Conservation (phyloP, 1,140 invertebrate genomes). For the Dendroctonus ponderosae region DNA sequence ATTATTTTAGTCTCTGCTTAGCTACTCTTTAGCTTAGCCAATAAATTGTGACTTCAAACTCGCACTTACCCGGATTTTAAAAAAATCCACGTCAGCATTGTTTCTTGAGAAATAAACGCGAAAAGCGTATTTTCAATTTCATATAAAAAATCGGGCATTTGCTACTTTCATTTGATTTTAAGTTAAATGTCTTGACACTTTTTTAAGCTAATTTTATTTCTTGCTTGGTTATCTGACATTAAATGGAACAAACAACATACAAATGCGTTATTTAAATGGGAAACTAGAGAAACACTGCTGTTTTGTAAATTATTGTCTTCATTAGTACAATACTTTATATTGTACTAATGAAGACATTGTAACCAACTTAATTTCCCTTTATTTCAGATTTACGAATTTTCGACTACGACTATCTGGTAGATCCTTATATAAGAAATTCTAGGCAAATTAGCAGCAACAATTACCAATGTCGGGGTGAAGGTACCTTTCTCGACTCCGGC, state of each 20-base stretch:
- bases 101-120: not conserved
- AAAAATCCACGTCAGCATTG: not conserved
- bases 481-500: conserved; percentile 41
- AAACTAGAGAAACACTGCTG: not conserved
- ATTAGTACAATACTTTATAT: no score
- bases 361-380: not conserved
- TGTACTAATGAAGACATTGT: not conserved
- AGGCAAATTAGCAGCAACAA: conserved; percentile 28
- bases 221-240: no score
- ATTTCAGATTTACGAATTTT: conserved; percentile 29
- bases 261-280: not conserved
- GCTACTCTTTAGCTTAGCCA: no score
- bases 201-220: no score
- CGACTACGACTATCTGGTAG: conserved; percentile 23
- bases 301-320: not conserved
- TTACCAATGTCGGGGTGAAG: conserved; percentile 40
- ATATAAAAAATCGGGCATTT: not conserved
- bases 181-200: no score
- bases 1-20: no score
- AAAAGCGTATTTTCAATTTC: not conserved
- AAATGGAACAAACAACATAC: not conserved
- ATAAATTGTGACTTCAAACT: no score
- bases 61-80: no score
- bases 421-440: conserved; percentile 18
- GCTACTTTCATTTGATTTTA: no score